These are phyloP conservation scores for Cremastobaeus sp. DNA, from an alignment of 2,888 invertebrate species.

Conservation along the genomic window DNA sequence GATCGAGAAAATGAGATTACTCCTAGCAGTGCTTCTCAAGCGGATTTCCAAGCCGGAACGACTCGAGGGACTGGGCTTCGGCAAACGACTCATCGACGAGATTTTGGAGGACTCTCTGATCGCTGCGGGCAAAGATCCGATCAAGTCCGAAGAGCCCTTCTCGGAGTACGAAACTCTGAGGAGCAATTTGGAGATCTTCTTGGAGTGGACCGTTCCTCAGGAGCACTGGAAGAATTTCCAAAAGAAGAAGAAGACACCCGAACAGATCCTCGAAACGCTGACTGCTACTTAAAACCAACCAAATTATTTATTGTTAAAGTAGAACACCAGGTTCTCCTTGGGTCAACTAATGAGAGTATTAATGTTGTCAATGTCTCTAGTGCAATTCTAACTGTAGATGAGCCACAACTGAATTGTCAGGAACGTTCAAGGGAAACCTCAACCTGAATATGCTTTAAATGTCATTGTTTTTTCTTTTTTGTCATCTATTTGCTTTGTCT, in stretches of 20 bases:
- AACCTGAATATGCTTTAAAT: too few species aligned
- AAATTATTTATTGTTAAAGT: too few species aligned
- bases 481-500: too few species aligned
- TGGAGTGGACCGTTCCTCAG: constrained; percentile 89
- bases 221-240: constrained; percentile 87
- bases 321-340: too few species aligned
- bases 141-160: constrained; percentile 81
- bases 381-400: too few species aligned
- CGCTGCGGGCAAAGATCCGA: constrained; percentile 85
- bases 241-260: constrained; percentile 86
- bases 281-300: constrained; percentile 77
- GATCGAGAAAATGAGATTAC: constrained; percentile 87
- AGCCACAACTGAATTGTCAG: too few species aligned
- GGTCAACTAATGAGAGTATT: too few species aligned
- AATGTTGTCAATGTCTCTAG: too few species aligned
- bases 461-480: too few species aligned
- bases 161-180: constrained; percentile 84
- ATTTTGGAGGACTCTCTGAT: constrained; percentile 88
- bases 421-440: too few species aligned
- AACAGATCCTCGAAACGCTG: constrained; percentile 87
- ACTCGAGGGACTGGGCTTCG: constrained; percentile 87
- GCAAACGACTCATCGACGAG: constrained; percentile 87
- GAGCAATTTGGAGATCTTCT: constrained; percentile 86
- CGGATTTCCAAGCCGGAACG: constrained; percentile 90
- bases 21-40: constrained; percentile 88